Conservation (phyloP, 2,888 invertebrate genomes). For the Dryobotodes eremita region DNA sequence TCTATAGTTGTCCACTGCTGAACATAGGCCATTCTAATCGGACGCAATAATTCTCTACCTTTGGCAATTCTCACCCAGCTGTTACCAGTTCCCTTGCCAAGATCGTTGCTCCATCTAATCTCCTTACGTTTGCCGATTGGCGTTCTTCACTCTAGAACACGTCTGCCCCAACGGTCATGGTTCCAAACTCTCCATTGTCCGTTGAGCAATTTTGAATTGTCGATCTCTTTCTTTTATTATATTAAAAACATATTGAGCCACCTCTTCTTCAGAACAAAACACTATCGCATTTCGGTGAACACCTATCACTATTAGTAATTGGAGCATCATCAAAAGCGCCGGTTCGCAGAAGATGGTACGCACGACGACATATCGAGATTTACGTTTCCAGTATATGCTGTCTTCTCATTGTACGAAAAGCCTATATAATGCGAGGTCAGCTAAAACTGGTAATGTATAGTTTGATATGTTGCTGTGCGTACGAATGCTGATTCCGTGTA, state of each 20-base stretch:
- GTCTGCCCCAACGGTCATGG: neutral
- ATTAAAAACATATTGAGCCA: constrained; percentile 20
- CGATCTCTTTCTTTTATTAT: neutral
- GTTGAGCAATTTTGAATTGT: no score
- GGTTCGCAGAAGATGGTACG: constrained; percentile 47
- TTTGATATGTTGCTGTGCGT: no score
- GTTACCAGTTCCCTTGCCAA: neutral
- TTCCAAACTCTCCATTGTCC: neutral
- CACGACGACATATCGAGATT: no score
- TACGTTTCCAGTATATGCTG: no score
- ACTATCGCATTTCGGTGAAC: constrained; percentile 48
- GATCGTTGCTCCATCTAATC: neutral
- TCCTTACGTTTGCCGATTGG: neutral
- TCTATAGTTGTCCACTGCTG: no score
- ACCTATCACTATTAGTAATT: constrained; percentile 46
- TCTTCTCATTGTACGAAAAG: no score
- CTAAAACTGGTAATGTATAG: no score
- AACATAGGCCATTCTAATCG: neutral
- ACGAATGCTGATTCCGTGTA: constrained; percentile 72
- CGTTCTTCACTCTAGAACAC: neutral
- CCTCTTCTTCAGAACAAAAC: constrained; percentile 22
- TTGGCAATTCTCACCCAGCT: neutral
- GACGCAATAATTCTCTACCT: neutral
- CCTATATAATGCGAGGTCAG: no score
- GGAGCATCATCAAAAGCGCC: constrained; percentile 42